Base-by-base conservation (phyloP, 2,113 vertebrate genomes). In the Microtus montanus region DNA sequence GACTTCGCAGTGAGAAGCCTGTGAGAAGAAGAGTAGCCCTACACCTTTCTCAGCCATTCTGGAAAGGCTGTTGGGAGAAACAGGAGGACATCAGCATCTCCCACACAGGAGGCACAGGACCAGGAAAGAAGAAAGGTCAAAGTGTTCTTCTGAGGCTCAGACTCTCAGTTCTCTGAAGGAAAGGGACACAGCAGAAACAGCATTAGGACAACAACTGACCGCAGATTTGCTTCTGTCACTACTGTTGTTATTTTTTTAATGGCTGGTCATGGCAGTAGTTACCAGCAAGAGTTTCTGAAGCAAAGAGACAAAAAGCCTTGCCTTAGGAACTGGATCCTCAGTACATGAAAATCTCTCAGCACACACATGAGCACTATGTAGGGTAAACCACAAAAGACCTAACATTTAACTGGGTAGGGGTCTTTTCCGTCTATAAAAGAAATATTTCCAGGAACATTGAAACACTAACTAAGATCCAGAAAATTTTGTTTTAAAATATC, bases 1-100 rank as follows among this genome's bases (percentile, higher is more conserved):
- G 96, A 96, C 87, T 97, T 98, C 98, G 98, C 97, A 95, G 94
- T 30, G 83, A 96, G 92, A 73, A 93, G 88, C 93, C 91, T 38
- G 2, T 80, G 97, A 95, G 71, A 93, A 94, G 47, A 49, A 94
- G 47, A 49, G 66, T 97, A 95, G 97, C 88, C 95, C 87, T 95
- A 97, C 92, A 93, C 89, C 88, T 80, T 96, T 54, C 64, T 91
- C 19, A 4, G 95, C 89, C 91, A 95, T 86, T 54, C 66, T 96
- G 95, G 94, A 20, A 0, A 96, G 70, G 64, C 84, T 26, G 84
- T 85, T 96, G 44, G 91, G 47, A 82, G 85, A 97, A 95, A 83
- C 95, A 75, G 35, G 61, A 97, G 79, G 74, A 94, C 44, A 97
- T 87, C 87, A 94, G 93, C 92, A 66, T 95, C 87, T 96, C 85